phyloP scores from a whole-genome alignment of 2,113 vertebrate species.

The Caloenas nicobarica region DNA sequence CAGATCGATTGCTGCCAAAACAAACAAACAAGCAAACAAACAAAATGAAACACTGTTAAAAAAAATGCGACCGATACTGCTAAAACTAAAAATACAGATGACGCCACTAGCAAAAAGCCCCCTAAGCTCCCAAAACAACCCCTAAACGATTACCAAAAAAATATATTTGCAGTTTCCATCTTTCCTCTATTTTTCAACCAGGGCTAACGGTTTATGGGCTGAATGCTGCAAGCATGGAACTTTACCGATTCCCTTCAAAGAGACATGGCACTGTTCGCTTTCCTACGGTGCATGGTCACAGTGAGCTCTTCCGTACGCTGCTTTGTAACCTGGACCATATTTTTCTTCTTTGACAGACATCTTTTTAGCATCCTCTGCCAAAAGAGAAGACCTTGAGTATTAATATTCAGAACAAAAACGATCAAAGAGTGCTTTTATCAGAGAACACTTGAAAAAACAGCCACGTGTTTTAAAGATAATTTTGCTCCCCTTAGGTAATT shows the following conservation, averaged over 20 bases:
- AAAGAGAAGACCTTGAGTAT: conserved; percentile 27
- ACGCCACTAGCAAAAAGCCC: no score
- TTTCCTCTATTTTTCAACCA: neutral
- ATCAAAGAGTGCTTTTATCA: neutral
- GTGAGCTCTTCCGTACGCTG: conserved; percentile 87
- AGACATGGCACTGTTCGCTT: conserved; percentile 80
- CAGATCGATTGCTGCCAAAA: conserved; percentile 53
- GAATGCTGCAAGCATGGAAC: neutral
- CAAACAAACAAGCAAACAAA: neutral
- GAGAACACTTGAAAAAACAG: neutral
- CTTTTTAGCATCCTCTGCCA: conserved; percentile 93
- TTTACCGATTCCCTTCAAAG: conserved; percentile 79
- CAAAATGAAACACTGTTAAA: neutral
- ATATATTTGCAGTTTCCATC: neutral
- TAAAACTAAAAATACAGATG: no score
- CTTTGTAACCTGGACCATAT: conserved; percentile 94
- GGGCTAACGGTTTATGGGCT: neutral
- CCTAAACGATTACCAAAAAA: no score
- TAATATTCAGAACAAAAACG: neutral
- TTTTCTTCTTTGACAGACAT: conserved; percentile 96
- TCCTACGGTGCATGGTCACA: conserved; percentile 63
- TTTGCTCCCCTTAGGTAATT: neutral
- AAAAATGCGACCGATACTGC: no score
- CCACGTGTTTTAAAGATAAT: neutral
- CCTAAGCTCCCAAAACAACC: no score